phyloP scores from a whole-genome alignment of 1,140 invertebrate genomes.

The Euwallacea fornicatus region DNA sequence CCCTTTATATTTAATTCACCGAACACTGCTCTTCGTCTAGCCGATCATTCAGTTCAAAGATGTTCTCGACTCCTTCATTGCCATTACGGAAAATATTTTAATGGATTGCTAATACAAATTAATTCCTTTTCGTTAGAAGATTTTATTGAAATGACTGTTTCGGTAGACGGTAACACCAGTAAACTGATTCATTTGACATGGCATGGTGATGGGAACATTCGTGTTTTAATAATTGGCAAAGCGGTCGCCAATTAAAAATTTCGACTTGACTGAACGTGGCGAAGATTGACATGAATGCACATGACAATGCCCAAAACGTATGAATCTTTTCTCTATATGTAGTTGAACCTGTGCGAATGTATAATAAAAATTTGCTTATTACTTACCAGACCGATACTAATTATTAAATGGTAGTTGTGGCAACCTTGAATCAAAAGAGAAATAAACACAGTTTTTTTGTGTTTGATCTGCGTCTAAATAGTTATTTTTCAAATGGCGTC shows the following conservation, averaged over 20 bases:
- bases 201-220: background rate
- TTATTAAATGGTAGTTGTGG: background rate
- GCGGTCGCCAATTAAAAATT: conserved; percentile 6
- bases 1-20: too few species aligned
- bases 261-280: background rate
- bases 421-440: conserved; percentile 1
- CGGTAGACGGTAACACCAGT: background rate
- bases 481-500: background rate
- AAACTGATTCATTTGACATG: too few species aligned
- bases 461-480: background rate
- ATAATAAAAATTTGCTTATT: background rate
- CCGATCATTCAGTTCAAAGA: too few species aligned
- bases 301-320: background rate
- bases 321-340: background rate
- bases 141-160: background rate
- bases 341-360: background rate
- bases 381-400: background rate
- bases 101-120: too few species aligned
- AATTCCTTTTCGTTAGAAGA: too few species aligned
- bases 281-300: background rate
- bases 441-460: too few species aligned
- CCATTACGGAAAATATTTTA: too few species aligned
- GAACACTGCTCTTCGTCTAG: too few species aligned
- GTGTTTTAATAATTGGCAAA: conserved; percentile 1
- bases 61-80: too few species aligned